A percentile compares a stretch with the other conserved stretches of the same genome.
phyloP scores from a whole-genome alignment of 2,888 invertebrate genomes.

The Watsonalla binaria region DNA sequence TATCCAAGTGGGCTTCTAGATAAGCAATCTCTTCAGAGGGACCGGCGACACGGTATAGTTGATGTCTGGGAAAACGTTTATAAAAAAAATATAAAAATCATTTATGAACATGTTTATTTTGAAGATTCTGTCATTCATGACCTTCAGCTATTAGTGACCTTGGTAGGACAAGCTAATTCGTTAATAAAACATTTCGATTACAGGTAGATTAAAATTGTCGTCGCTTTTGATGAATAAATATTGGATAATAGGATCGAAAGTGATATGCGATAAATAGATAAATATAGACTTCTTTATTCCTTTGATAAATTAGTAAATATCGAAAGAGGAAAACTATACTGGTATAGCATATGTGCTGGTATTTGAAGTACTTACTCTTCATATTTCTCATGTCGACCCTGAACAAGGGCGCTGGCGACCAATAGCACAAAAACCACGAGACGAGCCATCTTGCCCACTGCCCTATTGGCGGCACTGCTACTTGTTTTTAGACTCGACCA shows the following conservation, averaged over 20 bases:
- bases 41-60: constrained; percentile 53
- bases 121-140: no score
- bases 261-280: no score
- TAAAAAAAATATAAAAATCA: no score
- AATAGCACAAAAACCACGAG: constrained; percentile 39
- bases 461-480: constrained; percentile 13
- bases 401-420: constrained; percentile 32
- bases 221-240: no score
- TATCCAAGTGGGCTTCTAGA: constrained; percentile 47
- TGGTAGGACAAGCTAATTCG: no score
- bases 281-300: no score
- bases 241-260: no score
- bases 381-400: constrained; percentile 62
- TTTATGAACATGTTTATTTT: background rate
- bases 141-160: no score
- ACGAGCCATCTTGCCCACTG: constrained; percentile 40
- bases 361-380: constrained; percentile 50
- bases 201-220: no score
- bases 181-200: no score
- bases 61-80: constrained; percentile 49
- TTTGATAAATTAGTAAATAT: no score
- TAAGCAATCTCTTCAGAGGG: constrained; percentile 34
- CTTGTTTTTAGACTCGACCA: constrained; percentile 9
- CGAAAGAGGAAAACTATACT: background rate
- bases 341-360: background rate